Evolutionary conservation across 1,140 invertebrate genomes (phyloP).

Genomic region (Lucilia cuprina): DNA sequence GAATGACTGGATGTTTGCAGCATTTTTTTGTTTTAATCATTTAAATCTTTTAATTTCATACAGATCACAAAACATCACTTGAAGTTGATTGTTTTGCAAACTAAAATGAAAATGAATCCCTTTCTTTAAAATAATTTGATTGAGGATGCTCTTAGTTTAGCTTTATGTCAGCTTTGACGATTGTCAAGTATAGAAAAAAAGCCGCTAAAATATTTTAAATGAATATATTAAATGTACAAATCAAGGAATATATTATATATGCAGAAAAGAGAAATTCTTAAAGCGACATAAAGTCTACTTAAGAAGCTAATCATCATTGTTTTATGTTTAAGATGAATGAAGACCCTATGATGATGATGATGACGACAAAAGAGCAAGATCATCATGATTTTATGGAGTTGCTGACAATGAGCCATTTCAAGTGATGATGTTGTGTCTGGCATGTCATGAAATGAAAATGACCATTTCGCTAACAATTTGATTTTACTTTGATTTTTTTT

Average conservation of each 20-base stretch:
- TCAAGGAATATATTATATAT: no score
- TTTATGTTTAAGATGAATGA: not conserved
- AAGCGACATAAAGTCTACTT: constrained; percentile 34
- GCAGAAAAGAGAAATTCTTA: not conserved
- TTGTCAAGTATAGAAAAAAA: not conserved
- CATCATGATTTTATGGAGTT: not conserved
- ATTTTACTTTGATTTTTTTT: not conserved
- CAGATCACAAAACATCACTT: not conserved
- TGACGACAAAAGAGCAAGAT: not conserved
- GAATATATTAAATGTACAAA: no score
- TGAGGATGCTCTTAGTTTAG: constrained; percentile 25
- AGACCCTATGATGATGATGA: no score
- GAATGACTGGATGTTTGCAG: not conserved
- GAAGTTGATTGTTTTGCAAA: not conserved
- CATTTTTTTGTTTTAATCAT: constrained; percentile 5
- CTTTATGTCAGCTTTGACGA: constrained; percentile 29
- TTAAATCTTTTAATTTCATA: not conserved
- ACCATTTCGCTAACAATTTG: not conserved
- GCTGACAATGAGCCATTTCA: not conserved
- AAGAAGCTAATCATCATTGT: constrained; percentile 27
- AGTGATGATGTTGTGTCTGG: not conserved
- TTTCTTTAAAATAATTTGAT: not conserved
- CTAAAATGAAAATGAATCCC: not conserved
- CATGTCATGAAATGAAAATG: not conserved
- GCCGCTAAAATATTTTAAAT: not conserved